Conservation (phyloP, 2,797 vertebrate genomes). For the Varecia variegata region DNA sequence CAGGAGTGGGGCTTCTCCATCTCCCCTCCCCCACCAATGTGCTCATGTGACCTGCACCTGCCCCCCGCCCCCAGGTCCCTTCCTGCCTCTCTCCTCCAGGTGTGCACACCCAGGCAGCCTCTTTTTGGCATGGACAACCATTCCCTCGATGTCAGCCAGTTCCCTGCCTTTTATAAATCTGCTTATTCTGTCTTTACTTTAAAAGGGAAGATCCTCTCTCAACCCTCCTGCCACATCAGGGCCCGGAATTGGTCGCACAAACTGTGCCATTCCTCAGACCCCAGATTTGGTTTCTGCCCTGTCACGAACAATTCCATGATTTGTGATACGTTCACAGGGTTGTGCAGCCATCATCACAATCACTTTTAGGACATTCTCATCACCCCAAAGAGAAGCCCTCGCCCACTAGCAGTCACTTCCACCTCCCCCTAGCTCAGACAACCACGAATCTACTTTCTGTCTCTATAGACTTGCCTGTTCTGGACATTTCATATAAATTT, state of each 20-base stretch:
- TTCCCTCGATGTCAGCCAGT: not conserved
- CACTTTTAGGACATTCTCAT: not conserved
- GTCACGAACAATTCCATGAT: not conserved
- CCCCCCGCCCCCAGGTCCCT: not conserved
- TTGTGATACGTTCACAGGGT: not conserved
- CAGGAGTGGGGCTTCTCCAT: not conserved
- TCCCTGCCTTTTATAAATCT: not conserved
- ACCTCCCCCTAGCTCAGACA: too few relatives aligned
- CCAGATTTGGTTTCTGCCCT: not conserved
- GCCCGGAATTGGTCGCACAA: not conserved
- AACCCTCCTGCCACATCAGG: not conserved
- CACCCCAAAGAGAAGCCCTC: not conserved
- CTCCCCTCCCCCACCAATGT: not conserved
- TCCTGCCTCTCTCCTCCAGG: not conserved
- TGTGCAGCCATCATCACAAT: not conserved
- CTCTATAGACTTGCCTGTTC: not conserved
- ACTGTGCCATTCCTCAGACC: not conserved
- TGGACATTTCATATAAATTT: not conserved
- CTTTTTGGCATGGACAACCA: not conserved
- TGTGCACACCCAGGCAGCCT: not conserved
- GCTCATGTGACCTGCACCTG: not conserved
- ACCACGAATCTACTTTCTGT: not conserved
- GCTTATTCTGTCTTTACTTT: not conserved
- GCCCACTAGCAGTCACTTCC: not conserved
- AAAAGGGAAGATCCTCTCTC: not conserved